These are phyloP conservation scores for Petrolisthes cinctipes DNA, from an alignment of 2,888 invertebrate species.

Conservation along the genomic window DNA sequence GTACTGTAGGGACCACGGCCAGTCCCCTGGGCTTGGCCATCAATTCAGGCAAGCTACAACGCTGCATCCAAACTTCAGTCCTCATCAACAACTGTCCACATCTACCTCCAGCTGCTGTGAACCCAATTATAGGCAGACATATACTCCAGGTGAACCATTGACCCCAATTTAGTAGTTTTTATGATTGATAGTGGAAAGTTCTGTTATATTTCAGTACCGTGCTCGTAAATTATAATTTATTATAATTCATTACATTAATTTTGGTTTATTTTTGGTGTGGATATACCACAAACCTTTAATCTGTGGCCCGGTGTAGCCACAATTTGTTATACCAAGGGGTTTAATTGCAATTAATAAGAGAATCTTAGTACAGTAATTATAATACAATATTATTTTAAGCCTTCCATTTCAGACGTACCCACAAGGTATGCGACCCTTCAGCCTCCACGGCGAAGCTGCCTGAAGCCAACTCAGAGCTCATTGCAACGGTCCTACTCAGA, in stretches of 20 bases:
- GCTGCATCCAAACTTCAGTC: constrained; percentile 9
- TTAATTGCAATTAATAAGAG: too few species aligned
- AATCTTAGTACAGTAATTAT: too few species aligned
- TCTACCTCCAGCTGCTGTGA: constrained; percentile 28
- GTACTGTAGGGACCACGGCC: neutral
- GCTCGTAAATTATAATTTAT: too few species aligned
- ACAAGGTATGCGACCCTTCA: constrained; percentile 3
- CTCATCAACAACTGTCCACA: constrained; percentile 8
- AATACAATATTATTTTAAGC: neutral
- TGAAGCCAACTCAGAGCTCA: constrained; percentile 15
- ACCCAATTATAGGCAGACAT: constrained; percentile 12
- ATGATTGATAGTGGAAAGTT: too few species aligned
- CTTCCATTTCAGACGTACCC: constrained; percentile 13
- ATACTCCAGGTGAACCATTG: neutral
- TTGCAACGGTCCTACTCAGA: constrained; percentile 33
- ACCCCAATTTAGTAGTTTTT: too few species aligned
- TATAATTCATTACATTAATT: too few species aligned
- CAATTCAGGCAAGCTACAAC: neutral
- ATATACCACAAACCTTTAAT: too few species aligned
- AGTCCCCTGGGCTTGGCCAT: neutral
- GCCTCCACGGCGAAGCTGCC: constrained; percentile 25
- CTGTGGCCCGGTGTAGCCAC: too few species aligned
- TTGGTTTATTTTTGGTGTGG: too few species aligned
- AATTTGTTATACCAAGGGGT: too few species aligned
- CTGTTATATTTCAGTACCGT: too few species aligned